These are phyloP conservation scores for Anastrepha ludens DNA, from an alignment of 1,140 invertebrate species.

Conservation along the genomic window DNA sequence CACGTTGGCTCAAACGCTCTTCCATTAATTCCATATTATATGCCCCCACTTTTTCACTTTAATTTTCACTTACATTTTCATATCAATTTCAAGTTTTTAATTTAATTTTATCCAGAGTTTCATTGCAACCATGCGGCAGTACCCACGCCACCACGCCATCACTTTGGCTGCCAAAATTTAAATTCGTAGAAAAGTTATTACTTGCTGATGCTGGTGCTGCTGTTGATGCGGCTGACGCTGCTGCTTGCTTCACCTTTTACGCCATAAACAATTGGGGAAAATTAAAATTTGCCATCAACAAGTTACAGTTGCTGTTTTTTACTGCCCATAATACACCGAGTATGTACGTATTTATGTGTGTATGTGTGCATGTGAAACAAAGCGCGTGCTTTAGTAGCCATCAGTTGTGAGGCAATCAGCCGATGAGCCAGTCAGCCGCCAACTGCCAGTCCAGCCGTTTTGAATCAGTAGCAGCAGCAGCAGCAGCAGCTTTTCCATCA, in stretches of 20 bases:
- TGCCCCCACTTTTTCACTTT: background rate
- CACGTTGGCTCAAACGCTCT: no score
- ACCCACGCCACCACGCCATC: no score
- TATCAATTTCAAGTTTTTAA: slow-evolving; percentile 26
- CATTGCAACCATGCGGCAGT: background rate
- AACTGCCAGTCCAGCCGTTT: background rate
- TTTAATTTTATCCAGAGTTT: background rate
- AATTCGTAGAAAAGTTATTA: background rate
- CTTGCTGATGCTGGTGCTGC: background rate
- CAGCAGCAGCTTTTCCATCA: background rate
- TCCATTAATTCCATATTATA: background rate
- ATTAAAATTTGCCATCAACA: slow-evolving; percentile 36
- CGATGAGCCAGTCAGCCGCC: background rate
- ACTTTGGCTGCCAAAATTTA: background rate
- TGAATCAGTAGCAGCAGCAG: background rate
- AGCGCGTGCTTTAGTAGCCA: background rate
- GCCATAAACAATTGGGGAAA: background rate
- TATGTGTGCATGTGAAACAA: background rate
- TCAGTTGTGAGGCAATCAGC: slow-evolving; percentile 12
- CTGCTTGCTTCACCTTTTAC: background rate
- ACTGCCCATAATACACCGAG: background rate
- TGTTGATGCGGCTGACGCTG: background rate
- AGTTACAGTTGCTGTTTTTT: background rate
- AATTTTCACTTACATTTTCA: slow-evolving; percentile 31
- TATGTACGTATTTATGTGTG: background rate